These are phyloP conservation scores for Ianthella basta DNA, from an alignment of 37 sponge, comb jelly and placozoan species.

Conservation along the genomic window DNA sequence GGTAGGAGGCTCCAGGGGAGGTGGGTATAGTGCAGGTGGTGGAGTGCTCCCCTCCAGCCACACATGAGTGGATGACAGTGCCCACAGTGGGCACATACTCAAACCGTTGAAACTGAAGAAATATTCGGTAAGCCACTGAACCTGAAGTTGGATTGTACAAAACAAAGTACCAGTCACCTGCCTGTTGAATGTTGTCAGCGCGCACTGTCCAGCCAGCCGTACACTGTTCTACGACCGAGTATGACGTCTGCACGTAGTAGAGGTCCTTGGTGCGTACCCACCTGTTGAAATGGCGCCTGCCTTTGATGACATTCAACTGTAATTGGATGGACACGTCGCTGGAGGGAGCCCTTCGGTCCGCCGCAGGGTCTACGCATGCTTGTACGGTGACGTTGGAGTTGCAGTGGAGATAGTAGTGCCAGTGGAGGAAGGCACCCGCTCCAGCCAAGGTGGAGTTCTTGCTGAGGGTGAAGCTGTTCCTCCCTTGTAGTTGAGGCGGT, in stretches of 20 bases:
- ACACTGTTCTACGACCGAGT: background rate
- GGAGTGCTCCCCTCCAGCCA: too few relatives aligned
- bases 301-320: slow-evolving; percentile 9
- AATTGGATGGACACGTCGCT: too few relatives aligned
- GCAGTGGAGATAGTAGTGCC: background rate
- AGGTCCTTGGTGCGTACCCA: background rate
- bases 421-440: background rate
- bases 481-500: background rate
- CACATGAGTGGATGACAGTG: background rate
- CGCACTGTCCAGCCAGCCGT: background rate
- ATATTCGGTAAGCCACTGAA: background rate
- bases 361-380: background rate
- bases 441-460: background rate
- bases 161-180: slow-evolving; percentile 6
- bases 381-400: background rate
- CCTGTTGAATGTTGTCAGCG: background rate
- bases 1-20: background rate
- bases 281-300: background rate
- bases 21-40: background rate
- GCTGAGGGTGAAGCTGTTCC: background rate
- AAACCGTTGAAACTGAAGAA: background rate
- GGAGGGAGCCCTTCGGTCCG: too few relatives aligned
- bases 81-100: background rate
- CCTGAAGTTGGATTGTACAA: background rate
- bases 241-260: background rate